Evolutionary conservation across 53 echinoderm and acorn worm genomes (phyloP), one percentile per base, ranked within the genome.

Genomic region (Apostichopus leukothele): DNA sequence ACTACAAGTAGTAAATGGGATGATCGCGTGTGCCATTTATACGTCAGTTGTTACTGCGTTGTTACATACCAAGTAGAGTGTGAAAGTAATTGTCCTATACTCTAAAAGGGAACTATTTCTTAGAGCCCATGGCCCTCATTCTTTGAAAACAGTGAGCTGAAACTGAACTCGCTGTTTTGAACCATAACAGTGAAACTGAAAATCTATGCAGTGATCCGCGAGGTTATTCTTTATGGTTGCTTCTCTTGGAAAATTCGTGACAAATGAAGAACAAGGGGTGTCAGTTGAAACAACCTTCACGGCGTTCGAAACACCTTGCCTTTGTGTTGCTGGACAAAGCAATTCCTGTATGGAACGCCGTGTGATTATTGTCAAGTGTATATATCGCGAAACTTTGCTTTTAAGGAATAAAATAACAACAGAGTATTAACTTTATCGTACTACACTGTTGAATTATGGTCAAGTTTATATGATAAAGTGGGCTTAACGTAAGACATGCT

Each of bases 151-250:
- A n/a, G 13, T 39, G 39, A 39, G 39, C 39, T 39, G 39, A 39
- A 39, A 39, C 39, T 39, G 39, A 39, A 39, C 2, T 39, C 3
- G 39, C 39, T 39, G 39, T 39, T 39, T 39, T 39, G 39, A n/a
- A n/a, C 5, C 18, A 18, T 5, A 71, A 71, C 18, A 71, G 71
- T 71, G 71, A 71, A 71, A 71, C 71, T 18, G 71, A 71, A 71
- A 71, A 71, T 71, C 71, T 71, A 71, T 18, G n/a, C 71, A 71
- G 71, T 71, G 71, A 71, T 71, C 71, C 71, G 71, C 71, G 71
- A 71, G 71, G 18, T 71, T 71, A 71, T 71, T 71, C 71, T 19
- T 71, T n/a, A 16, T 19, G 21, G 71, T 18, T 13, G 16, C 63
- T 63, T 63, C 16, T 63, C 16, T 16, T 63, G 12, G 63, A 63